Conservation (phyloP, 53 echinoderm and acorn worm species). For the Holothuria scabra region DNA sequence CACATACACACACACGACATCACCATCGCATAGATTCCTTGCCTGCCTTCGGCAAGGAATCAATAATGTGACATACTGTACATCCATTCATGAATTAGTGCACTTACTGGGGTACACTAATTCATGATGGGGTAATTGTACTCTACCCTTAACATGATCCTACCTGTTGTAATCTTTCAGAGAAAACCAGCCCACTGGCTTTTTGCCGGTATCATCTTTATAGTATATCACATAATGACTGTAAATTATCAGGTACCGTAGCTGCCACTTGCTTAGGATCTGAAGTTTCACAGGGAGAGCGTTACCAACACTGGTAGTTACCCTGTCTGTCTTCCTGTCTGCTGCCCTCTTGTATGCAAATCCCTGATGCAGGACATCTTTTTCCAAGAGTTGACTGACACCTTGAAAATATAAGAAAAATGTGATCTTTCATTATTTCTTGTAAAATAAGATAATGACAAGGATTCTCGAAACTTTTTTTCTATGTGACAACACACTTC, state of each 20-base stretch:
- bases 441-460: no score
- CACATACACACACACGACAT: no score
- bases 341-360: conserved; percentile 90
- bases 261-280: conserved; percentile 74
- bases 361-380: conserved; percentile 70
- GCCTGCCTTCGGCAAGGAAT: no score
- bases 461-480: no score
- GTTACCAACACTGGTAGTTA: conserved; percentile 8
- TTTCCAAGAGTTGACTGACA: conserved; percentile 61
- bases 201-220: conserved; percentile 73
- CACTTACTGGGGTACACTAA: no score
- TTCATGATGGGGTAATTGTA: no score
- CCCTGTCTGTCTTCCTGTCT: conserved; percentile 66
- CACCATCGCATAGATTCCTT: no score
- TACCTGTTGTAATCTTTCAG: conserved; percentile 89
- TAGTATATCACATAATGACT: conserved; percentile 83
- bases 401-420: conserved; percentile 34
- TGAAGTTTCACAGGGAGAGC: conserved; percentile 32
- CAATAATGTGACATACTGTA: no score
- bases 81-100: no score
- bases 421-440: no score
- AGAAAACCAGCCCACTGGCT: conserved; percentile 83
- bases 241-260: conserved; percentile 90
- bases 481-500: no score
- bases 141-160: no score